phyloP scores from a whole-genome alignment of 2,888 invertebrate genomes.

The Habrosyne pyritoides region DNA sequence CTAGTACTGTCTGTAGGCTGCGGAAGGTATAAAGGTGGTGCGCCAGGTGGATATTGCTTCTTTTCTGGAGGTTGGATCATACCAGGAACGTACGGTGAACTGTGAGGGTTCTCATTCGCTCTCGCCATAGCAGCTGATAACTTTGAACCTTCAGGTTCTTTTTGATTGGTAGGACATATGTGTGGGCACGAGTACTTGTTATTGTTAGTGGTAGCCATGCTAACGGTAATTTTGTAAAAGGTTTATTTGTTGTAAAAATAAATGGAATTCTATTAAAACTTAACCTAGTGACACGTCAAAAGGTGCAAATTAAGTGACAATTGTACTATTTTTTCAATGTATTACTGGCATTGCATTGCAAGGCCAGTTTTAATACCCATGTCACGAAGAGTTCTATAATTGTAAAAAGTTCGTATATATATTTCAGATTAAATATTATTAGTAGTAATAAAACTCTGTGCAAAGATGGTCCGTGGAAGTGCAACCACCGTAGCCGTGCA shows the following conservation, averaged over 20 bases:
- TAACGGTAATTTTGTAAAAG: conserved; percentile 43
- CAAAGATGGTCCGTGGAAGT: too few species aligned
- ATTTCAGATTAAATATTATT: too few species aligned
- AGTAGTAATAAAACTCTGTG: too few species aligned
- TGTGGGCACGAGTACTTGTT: conserved; percentile 54
- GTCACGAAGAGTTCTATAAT: neutral
- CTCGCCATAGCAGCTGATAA: conserved; percentile 37
- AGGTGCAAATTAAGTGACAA: conserved; percentile 10
- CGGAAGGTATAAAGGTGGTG: conserved; percentile 71
- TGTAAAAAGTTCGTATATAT: neutral
- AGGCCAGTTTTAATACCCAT: neutral
- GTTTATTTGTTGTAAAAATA: conserved; percentile 14
- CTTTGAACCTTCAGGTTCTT: neutral
- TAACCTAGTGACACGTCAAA: conserved; percentile 11
- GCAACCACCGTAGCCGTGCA: too few species aligned
- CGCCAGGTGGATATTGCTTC: conserved; percentile 56
- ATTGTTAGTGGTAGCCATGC: conserved; percentile 39
- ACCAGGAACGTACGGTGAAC: conserved; percentile 63
- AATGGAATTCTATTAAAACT: conserved; percentile 23
- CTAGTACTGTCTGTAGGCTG: conserved; percentile 71
- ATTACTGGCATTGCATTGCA: neutral
- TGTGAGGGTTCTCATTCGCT: conserved; percentile 33
- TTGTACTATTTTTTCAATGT: conserved; percentile 1
- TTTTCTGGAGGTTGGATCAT: conserved; percentile 56
- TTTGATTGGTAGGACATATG: conserved; percentile 51